Base-by-base conservation (phyloP, 2,797 vertebrate genomes). In the Lagodon rhomboides region DNA sequence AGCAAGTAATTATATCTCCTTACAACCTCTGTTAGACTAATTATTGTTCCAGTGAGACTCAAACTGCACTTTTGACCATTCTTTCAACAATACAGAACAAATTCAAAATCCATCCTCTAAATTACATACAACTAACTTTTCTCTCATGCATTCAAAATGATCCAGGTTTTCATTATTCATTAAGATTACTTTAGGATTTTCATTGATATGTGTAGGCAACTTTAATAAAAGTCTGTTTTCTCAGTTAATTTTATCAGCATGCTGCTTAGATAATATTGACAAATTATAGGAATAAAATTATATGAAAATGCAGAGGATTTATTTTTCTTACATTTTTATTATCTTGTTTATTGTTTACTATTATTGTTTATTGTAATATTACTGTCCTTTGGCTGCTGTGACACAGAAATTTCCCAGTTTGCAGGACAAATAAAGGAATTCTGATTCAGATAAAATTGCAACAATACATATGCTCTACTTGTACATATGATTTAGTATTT, bases 1-100 rank as follows among this genome's bases (percentile, higher is more conserved):
- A 71, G 61, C 44, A 71, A 67, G 75, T 75, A 75, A 79, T 83
- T 79, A 61, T 16, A 74, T 46, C 3, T 17, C 55, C 51, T 71
- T 67, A 77, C 61, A 73, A 68, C 51, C 59, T 67, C 41, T 20
- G 3, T 69, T 49, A 62, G 62, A 54, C 49, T 65, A 76, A 80
- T 72, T 84, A 73, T 49, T 69, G 23, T 34, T 51, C 12, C 49
- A 64, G 38, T 72, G 43, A 61, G 70, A 71, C 12, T 63, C 22
- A 70, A 67, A 65, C 54, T 47, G 25, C 54, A 44, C 23, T 43
- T 73, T 13, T 30, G 64, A 20, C 10, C 47, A 49, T 22, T 69
- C 22, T 25, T 51, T 43, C 53, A 15, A 54, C 53, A 54, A 54
- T 27, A 55, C 15, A 55, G 27, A 55, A 27, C 54, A 54, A 25